Percentiles rank a stretch among this genome's conserved stretches.
These are phyloP conservation scores for Gorsachius magnificus DNA, from an alignment of 2,797 vertebrate genomes.

Conservation along the genomic window DNA sequence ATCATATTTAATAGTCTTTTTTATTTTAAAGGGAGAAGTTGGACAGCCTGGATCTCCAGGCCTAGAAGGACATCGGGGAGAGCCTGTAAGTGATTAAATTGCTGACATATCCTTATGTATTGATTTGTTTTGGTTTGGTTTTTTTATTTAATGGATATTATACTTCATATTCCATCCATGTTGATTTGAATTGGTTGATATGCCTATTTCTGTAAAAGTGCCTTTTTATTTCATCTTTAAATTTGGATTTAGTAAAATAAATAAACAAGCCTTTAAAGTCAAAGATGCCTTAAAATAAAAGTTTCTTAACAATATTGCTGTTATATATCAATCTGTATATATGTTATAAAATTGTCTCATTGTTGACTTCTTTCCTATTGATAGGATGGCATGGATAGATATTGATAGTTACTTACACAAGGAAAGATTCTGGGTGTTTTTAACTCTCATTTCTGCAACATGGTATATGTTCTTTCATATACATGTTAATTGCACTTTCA, in stretches of 20 bases:
- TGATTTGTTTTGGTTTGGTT: background rate
- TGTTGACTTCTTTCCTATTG: background rate
- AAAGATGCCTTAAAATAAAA: background rate
- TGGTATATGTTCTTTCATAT: background rate
- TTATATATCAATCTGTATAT: background rate
- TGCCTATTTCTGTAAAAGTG: background rate
- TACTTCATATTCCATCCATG: background rate
- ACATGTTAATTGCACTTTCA: background rate
- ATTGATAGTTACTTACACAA: background rate
- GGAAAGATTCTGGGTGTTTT: background rate
- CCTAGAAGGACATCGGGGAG: constrained; percentile 85
- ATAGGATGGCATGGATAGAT: background rate
- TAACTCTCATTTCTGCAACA: background rate
- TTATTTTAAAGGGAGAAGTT: constrained; percentile 84
- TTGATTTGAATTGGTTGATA: background rate
- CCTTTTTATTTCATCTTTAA: background rate
- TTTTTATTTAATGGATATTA: background rate
- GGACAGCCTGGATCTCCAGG: constrained; percentile 87
- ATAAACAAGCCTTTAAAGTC: background rate
- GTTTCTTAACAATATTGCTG: background rate
- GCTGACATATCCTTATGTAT: background rate
- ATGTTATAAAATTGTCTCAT: background rate
- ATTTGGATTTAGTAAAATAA: background rate
- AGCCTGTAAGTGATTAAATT: constrained; percentile 83
- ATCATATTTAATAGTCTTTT: background rate